Evolutionary conservation across 2,797 vertebrate species (phyloP), one percentile per base, ranked within the genome.

Genomic region (Schizopygopsis pylzovi): DNA sequence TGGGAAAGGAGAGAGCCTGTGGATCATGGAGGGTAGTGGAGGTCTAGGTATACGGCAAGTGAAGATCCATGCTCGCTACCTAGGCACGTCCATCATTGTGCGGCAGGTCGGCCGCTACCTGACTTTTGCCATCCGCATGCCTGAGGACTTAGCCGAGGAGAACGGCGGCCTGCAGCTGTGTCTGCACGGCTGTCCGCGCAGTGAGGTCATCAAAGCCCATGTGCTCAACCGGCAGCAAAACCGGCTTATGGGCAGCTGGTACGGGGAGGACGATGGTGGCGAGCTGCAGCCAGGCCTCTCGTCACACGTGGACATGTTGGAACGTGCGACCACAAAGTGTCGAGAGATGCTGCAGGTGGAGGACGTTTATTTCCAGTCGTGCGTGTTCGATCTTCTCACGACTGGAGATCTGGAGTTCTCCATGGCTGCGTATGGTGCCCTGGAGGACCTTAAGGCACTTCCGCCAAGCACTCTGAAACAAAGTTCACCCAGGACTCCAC

Each of bases 311-410:
- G 96, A 95, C 92, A 95, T 95, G 1, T 94, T 96, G 88, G 95
- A 95, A 88, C 92, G 91, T 0, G 96, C 96, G 68, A 96, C 95
- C 0, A 94, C 96, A 70, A 95, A 94, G 87, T 96, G 96, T 88
- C 90, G 94, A 82, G 94, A 96, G 90, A 95, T 93, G 49, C 94
- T 97, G 91, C 94, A 95, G 88, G 96, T 96, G 85, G 96, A 96
- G 91, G 96, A 97, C 6, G 93, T 96, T 77, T 97, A 97, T 93
- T 97, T 97, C 86, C 96, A 97, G 90, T 96, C 96, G 28, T 96
- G 96, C 1, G 96, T 97, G 84, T 97, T 97, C 87, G 96, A 96
- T 90, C 93, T 96, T 79, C 94, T 97, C 84, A 96, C 96, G 45
- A 97, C 96, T 0, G 96, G 96, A 61, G 95, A 97, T 70, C 94